These are phyloP conservation scores for Salvelinus fontinalis DNA, from an alignment of 2,113 vertebrate species.

Conservation along the genomic window DNA sequence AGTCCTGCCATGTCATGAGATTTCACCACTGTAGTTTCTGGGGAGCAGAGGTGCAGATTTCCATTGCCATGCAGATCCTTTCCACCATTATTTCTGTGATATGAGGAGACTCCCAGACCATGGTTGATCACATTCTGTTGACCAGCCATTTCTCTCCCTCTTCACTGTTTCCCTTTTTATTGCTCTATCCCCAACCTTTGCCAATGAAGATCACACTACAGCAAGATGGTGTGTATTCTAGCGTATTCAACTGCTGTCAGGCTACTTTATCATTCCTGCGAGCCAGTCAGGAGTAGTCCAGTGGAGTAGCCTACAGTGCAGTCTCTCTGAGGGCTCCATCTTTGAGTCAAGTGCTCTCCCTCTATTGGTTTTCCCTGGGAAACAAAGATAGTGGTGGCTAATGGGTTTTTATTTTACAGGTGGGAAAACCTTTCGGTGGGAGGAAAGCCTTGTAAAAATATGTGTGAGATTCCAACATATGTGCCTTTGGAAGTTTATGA, in stretches of 20 bases:
- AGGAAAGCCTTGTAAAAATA: background rate
- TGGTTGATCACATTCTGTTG: conserved; percentile 56
- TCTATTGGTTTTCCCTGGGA: background rate
- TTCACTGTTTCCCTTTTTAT: conserved; percentile 53
- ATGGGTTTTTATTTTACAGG: conserved; percentile 1
- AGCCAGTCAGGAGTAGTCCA: conserved; percentile 40
- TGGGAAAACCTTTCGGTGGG: background rate
- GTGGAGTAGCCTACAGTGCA: conserved; percentile 26
- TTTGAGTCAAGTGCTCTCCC: background rate
- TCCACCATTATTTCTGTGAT: conserved; percentile 26
- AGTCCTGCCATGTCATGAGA: conserved; percentile 15
- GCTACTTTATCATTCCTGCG: conserved; percentile 60
- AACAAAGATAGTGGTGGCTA: conserved; percentile 26
- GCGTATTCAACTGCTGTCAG: conserved; percentile 55
- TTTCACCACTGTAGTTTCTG: background rate
- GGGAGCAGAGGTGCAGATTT: background rate
- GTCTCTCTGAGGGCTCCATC: conserved; percentile 36
- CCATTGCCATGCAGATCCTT: conserved; percentile 14
- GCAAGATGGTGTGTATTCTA: conserved; percentile 56
- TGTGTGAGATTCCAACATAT: conserved; percentile 2
- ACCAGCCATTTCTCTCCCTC: conserved; percentile 48
- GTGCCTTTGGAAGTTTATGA: background rate
- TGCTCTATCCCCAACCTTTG: conserved; percentile 54
- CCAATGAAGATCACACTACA: conserved; percentile 57
- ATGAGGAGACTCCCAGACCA: conserved; percentile 10